Evolutionary conservation across 2,797 vertebrate genomes (phyloP), one percentile per base, ranked within the genome.

Genomic region (Anolis apletophallus): DNA sequence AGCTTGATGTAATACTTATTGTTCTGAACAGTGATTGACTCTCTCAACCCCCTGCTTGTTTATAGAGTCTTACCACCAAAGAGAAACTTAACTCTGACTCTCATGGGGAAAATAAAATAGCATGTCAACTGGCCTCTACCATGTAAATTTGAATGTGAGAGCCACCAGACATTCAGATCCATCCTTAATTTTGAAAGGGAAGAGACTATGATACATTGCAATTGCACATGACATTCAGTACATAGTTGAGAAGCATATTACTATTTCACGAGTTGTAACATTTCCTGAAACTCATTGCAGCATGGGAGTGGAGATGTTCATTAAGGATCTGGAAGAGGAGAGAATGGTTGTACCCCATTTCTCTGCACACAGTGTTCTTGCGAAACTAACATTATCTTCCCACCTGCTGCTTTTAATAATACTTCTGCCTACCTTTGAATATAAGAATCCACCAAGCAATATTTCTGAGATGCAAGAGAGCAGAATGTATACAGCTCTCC

Each of bases 11-110:
- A 52, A 81, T 46, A 8, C 46, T 40, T 40, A 40, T 40, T 46
- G 46, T 46, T 46, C 46, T 46, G 12, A 54, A 79, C 59, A 80
- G 55, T 11, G 21, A 79, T 77, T 81, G 61, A 57, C 46, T 76
- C 46, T 76, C 0, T 6, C 19, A 40, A 88, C 88, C 86, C 79
- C 79, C 77, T 74, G 85, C 3, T 89, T 8, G 21, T 34, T 64
- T 3, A 64, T 54, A 32, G n/a, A n/a, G 54, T 54, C 7, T 10
- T 36, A 32, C 69, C 32, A 71, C 69, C 29, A 67, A 64, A 19
- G 14, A 64, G 29, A 55, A 76, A 32, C n/a, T 55, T 16, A 3
- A 61, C n/a, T 73, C 69, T 54, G 71, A 29, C 61, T 74, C 32
- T 50, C 50, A 19, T 75, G 6, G 26, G 23, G 0, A 16, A 54